Evolutionary conservation across 1,140 invertebrate genomes (phyloP).

Genomic region (Trypoxylus dichotomus): DNA sequence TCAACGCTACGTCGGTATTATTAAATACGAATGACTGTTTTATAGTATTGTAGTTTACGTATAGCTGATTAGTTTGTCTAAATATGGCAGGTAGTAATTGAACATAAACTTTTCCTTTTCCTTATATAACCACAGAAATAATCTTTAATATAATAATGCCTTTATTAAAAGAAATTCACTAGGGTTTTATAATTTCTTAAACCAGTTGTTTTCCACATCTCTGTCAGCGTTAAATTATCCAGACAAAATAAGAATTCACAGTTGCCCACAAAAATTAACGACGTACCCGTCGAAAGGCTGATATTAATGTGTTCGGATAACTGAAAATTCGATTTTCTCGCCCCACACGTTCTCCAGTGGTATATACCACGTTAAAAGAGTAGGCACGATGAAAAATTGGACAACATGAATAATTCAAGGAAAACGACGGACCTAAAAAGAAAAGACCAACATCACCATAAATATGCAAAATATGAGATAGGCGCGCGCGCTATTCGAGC

Average conservation of each 20-base stretch:
- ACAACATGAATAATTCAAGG: constrained; percentile 6
- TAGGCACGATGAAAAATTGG: background rate
- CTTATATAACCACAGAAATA: too few relatives aligned
- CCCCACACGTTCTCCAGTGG: background rate
- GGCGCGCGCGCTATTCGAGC: background rate
- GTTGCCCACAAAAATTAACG: background rate
- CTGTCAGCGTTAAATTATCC: too few relatives aligned
- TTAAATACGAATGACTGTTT: too few relatives aligned
- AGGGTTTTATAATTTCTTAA: too few relatives aligned
- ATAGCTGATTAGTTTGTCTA: too few relatives aligned
- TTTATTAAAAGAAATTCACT: too few relatives aligned
- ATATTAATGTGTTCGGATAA: constrained; percentile 5
- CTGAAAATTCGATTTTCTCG: constrained; percentile 8
- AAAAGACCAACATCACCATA: background rate
- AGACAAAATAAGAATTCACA: background rate
- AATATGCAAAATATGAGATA: constrained; percentile 5
- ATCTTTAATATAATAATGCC: too few relatives aligned
- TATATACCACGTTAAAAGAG: background rate
- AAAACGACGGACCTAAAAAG: background rate
- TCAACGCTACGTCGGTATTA: too few relatives aligned
- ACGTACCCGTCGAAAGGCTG: background rate
- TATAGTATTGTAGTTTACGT: too few relatives aligned
- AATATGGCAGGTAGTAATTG: too few relatives aligned
- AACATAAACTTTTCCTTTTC: too few relatives aligned
- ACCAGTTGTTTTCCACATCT: too few relatives aligned